Conservation (phyloP, 2,797 vertebrate species). For the Myotis vivesi region DNA sequence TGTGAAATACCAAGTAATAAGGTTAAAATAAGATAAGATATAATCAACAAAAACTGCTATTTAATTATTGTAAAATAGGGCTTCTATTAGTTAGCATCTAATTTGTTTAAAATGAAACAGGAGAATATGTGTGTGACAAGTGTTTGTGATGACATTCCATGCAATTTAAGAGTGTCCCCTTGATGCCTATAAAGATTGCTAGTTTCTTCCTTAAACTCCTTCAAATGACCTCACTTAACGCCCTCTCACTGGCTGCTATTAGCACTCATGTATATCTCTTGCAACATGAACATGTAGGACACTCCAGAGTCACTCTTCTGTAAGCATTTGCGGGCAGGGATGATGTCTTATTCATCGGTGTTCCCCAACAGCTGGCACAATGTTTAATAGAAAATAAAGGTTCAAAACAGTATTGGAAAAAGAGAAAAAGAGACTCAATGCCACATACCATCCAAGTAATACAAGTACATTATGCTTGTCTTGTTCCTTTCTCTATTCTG, state of each 20-base stretch:
- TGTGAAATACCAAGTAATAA: background rate
- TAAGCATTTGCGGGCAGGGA: background rate
- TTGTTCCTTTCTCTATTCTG: background rate
- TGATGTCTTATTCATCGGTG: background rate
- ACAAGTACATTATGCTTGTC: background rate
- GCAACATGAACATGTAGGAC: background rate
- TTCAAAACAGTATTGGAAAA: background rate
- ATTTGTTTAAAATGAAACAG: slow-evolving; percentile 6
- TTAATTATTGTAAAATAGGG: background rate
- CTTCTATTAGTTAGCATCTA: background rate
- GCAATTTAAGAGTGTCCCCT: background rate
- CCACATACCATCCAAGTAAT: background rate
- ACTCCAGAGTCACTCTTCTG: background rate
- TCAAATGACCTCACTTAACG: background rate
- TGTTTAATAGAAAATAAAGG: background rate
- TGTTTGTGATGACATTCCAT: background rate
- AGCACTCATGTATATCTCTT: background rate
- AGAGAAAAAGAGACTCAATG: background rate
- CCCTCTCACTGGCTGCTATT: background rate
- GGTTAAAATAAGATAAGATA: background rate
- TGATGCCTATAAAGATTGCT: background rate
- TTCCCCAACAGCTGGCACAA: background rate
- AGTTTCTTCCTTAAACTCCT: background rate
- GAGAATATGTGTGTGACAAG: background rate
- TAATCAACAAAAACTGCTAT: background rate